Evolutionary conservation across 1,140 invertebrate species (phyloP), one percentile per base, ranked within the genome.

Genomic region (Euglossa dilemma): DNA sequence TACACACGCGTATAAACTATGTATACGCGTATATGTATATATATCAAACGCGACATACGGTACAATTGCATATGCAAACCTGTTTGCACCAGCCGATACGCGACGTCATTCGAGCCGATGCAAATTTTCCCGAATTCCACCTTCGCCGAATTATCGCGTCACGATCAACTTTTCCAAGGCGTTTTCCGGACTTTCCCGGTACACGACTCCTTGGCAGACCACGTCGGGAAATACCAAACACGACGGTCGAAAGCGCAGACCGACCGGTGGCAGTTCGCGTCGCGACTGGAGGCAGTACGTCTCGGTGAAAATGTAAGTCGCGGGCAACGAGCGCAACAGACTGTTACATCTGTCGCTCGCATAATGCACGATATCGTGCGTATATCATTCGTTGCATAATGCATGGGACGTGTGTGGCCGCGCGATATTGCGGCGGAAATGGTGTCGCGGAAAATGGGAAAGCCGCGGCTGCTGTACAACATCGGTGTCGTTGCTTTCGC

Each of bases 291-390:
- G 43, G 43, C 14, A 16, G 20, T 57, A 61, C 59, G 57, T 85
- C 28, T 45, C 75, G 25, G 25, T 64, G 77, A 83, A 80, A 85
- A 88, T 52, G 59, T 70, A 64, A 87, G 84, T 79, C 61, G 70
- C 75, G 71, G n/a, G 25, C 75, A 54, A 85, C 63, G 75, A 74
- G 71, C 50, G 67, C 85, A 79, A 87, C 89, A 85, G 85, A 82
- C 85, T 78, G 87, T 74, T 85, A 89, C 92, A 92, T 92, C 91
- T 92, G 92, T 89, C 87, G 85, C 85, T 84, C 84, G 89, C 85
- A 89, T 91, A 90, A 90, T 89, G 85, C 84, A 78, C 76, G 75
- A 87, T 90, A 89, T 91, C 89, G 84, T 78, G 83, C 83, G 67
- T 88, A 80, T 77, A 90, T 92, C 85, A 85, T 73, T 70, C 79